phyloP scores from a whole-genome alignment of 2,888 invertebrate species.

The Drosophila pseudotalamancana region DNA sequence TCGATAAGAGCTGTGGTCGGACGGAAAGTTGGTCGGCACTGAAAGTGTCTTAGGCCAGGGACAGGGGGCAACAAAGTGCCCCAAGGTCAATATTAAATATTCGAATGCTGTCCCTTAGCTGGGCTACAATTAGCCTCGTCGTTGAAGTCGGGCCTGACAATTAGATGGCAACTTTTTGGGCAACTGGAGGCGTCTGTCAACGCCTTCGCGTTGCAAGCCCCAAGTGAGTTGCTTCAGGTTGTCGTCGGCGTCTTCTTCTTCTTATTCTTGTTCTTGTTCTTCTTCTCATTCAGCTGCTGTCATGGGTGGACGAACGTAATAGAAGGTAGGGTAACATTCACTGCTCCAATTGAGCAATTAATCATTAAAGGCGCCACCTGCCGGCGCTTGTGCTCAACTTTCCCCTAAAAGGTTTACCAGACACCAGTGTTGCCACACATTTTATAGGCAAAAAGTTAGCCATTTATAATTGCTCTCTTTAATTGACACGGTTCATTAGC shows the following conservation, averaged over 20 bases:
- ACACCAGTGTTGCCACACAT: too few species aligned
- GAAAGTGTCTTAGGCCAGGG: background rate
- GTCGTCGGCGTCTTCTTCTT: slow-evolving; percentile 21
- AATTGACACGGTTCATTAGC: too few species aligned
- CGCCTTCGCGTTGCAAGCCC: slow-evolving; percentile 16
- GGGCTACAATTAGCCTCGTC: slow-evolving; percentile 21
- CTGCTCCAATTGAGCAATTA: slow-evolving; percentile 70
- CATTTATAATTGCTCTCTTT: too few species aligned
- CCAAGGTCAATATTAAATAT: slow-evolving; percentile 23
- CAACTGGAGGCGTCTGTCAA: slow-evolving; percentile 25
- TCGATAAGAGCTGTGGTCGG: slow-evolving; percentile 6
- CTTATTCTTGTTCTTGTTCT: too few species aligned
- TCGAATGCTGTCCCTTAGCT: background rate
- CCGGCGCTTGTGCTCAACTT: slow-evolving; percentile 29
- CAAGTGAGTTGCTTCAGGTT: slow-evolving; percentile 14
- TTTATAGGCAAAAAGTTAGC: too few species aligned
- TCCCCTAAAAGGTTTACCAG: slow-evolving; percentile 62
- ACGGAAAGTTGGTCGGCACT: background rate
- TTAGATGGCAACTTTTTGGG: slow-evolving; percentile 29
- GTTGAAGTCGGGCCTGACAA: slow-evolving; percentile 18
- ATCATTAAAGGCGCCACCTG: slow-evolving; percentile 67
- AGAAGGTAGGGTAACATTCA: slow-evolving; percentile 29
- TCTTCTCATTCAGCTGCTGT: too few species aligned
- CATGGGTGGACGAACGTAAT: slow-evolving; percentile 6
- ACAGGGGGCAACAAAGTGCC: background rate